Conservation (phyloP, 2,113 vertebrate species). For the Pavo muticus region DNA sequence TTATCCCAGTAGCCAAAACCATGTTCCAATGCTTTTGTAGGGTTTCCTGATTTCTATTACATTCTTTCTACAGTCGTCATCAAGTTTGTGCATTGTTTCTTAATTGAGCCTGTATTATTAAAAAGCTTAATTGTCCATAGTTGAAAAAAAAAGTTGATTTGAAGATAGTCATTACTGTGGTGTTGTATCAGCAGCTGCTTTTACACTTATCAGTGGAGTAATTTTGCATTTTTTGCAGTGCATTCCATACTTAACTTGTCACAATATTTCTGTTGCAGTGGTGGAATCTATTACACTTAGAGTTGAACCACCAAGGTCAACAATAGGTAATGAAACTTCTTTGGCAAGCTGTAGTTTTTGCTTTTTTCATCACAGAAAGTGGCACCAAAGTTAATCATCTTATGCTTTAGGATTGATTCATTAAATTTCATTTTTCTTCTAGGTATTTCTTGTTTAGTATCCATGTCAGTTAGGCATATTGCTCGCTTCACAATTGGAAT, state of each 20-base stretch:
- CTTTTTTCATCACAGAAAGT: slow-evolving; percentile 23
- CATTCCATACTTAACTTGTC: background rate
- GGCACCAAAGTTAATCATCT: background rate
- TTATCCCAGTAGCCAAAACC: background rate
- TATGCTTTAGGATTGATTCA: background rate
- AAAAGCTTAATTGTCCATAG: fast-evolving
- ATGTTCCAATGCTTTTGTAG: background rate
- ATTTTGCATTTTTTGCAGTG: background rate
- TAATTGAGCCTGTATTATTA: background rate
- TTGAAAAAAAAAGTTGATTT: background rate
- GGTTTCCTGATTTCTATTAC: background rate
- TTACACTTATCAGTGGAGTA: background rate
- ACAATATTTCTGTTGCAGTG: slow-evolving; percentile 53
- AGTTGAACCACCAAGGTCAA: slow-evolving; percentile 54
- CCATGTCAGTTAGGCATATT: background rate
- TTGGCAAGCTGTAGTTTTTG: background rate
- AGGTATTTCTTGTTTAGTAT: slow-evolving; percentile 9
- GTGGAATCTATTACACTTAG: slow-evolving; percentile 58
- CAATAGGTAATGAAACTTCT: slow-evolving; percentile 62
- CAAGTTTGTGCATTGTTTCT: background rate
- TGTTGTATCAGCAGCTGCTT: background rate
- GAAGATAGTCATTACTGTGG: background rate
- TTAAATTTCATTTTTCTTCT: background rate
- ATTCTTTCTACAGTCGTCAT: background rate
- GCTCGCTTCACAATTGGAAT: background rate